These are phyloP conservation scores for Parasteatoda tepidariorum DNA, from an alignment of 1,140 invertebrate genomes.

Conservation along the genomic window DNA sequence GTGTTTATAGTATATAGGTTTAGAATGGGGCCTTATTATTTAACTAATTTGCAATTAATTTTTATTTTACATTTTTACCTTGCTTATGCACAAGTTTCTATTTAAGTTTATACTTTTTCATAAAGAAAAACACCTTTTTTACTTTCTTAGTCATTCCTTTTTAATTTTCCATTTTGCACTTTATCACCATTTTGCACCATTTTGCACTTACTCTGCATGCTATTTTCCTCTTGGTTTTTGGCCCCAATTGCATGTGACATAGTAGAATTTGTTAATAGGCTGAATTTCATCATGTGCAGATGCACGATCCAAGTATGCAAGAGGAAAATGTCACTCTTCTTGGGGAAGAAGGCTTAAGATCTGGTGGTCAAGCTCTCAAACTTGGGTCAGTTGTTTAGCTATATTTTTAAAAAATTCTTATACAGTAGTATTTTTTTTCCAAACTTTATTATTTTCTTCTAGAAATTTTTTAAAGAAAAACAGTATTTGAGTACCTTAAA, in stretches of 20 bases:
- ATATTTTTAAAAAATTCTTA: background rate
- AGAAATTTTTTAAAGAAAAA: too few species aligned
- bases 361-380: constrained; percentile 92
- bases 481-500: too few species aligned
- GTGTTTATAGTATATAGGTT: constrained; percentile 5
- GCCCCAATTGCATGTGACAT: constrained; percentile 54
- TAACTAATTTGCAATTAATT: constrained; percentile 13
- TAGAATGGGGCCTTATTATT: constrained; percentile 50
- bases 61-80: background rate
- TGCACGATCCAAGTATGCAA: constrained; percentile 73
- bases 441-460: background rate
- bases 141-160: too few species aligned
- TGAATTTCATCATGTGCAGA: constrained; percentile 64
- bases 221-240: constrained; percentile 37
- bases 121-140: too few species aligned
- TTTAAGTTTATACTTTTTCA: background rate
- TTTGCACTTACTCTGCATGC: constrained; percentile 33
- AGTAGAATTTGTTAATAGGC: constrained; percentile 61
- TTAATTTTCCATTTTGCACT: constrained; percentile 12
- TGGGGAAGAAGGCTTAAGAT: constrained; percentile 90
- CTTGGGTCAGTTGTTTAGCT: constrained; percentile 78
- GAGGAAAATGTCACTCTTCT: constrained; percentile 94
- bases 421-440: background rate
- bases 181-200: background rate
- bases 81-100: background rate